Evolutionary conservation across 2,888 invertebrate species (phyloP).

Genomic region (Creontiades dilutus): DNA sequence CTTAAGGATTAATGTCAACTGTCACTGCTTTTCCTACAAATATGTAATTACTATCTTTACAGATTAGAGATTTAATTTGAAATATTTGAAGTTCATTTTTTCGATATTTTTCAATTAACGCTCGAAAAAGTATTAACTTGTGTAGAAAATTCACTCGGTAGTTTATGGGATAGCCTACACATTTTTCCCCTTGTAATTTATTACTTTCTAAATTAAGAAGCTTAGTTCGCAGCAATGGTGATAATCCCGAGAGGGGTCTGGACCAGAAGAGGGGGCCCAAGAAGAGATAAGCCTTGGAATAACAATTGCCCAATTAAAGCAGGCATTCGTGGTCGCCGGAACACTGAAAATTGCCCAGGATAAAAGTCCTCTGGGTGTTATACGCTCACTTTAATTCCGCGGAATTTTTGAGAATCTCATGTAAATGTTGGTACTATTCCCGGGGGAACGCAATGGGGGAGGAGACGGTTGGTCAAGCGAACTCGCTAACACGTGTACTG

Average conservation of each 20-base stretch:
- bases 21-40: too few relatives aligned
- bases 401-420: background rate
- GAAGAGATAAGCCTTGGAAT: conserved; percentile 63
- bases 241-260: conserved; percentile 29
- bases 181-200: background rate
- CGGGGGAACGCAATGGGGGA: background rate
- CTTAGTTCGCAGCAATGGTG: background rate
- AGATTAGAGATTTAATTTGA: too few relatives aligned
- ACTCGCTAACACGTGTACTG: too few relatives aligned
- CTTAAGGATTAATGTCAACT: too few relatives aligned
- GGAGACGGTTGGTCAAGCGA: background rate
- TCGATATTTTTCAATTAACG: too few relatives aligned
- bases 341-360: conserved; percentile 60
- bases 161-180: background rate
- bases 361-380: conserved; percentile 59
- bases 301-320: conserved; percentile 68
- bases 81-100: too few relatives aligned
- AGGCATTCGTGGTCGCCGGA: conserved; percentile 35
- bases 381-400: background rate
- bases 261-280: background rate
- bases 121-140: too few relatives aligned
- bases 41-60: too few relatives aligned
- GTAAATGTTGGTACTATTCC: background rate
- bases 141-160: background rate
- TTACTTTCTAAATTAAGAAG: conserved; percentile 42